phyloP scores from a whole-genome alignment of 2,888 invertebrate genomes.

The Drosophila kambysellisi region DNA sequence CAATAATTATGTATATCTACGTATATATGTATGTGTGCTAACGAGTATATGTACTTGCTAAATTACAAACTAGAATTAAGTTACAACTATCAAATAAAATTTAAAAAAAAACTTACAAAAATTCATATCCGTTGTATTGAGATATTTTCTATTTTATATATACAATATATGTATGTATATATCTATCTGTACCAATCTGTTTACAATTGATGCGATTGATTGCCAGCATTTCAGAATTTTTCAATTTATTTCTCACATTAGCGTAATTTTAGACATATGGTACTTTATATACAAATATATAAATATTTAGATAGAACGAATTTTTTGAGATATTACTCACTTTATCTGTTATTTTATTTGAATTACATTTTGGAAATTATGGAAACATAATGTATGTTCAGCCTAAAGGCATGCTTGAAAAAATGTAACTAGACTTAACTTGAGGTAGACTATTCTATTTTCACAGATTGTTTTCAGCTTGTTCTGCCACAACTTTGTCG shows the following conservation, averaged over 20 bases:
- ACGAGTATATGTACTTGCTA: slow-evolving; percentile 38
- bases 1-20: slow-evolving; percentile 19
- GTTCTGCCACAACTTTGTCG: not conserved
- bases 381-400: not conserved
- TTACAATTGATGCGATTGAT: slow-evolving; percentile 4
- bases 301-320: not conserved
- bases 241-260: not conserved
- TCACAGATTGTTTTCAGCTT: not conserved
- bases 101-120: slow-evolving; percentile 12
- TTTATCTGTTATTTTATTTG: not conserved
- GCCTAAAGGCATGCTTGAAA: slow-evolving; percentile 14
- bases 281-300: not conserved
- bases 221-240: not conserved
- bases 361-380: not conserved
- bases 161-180: not conserved
- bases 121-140: not conserved
- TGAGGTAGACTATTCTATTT: not conserved
- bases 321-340: not conserved
- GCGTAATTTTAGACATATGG: slow-evolving; percentile 6
- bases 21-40: slow-evolving; percentile 13
- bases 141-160: not conserved
- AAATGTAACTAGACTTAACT: not conserved
- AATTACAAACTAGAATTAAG: slow-evolving; percentile 52
- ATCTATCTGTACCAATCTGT: not conserved
- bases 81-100: slow-evolving; percentile 54